Base-by-base conservation (phyloP, 2,113 vertebrate genomes). In the Phyllostomus discolor region DNA sequence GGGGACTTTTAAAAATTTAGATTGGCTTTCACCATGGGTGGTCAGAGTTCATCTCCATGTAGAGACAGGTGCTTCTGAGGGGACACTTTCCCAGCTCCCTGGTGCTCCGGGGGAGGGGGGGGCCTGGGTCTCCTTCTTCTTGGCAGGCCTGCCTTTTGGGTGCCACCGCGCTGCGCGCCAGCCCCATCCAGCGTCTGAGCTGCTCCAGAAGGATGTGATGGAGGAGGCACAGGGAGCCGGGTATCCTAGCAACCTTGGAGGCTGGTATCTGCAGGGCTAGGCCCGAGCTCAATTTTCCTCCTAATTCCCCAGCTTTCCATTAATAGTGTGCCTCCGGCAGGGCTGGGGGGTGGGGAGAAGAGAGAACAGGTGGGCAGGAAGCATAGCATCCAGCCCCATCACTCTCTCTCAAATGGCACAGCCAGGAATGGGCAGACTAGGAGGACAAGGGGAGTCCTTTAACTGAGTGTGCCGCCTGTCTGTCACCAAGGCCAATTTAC, bases 161-260 rank as follows among this genome's bases (percentile, higher is more conserved):
- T 5, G 24, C 46, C 10, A 0, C 14, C 35, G 19, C 41, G 19
- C 48, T 9, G 22, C 59, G 67, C 28, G 28, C n/a, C 48, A 88
- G 69, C 80, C 52, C 52, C 59, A 15, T 35, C 17, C 35, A 41
- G 26, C 76, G 31, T 84, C 82, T 12, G 57, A 82, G 62, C 84
- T 3, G 22, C 54, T 84, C 70, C 43, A 88, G 75, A 87, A 90
- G 22, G 72, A 69, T 59, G 64, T 52, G 35, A 78, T n/a, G 7
- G 16, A 81, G 26, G 75, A 72, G 78, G 43, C 66, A 54, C 96
- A 28, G 98, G 96, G 97, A 98, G 80, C 82, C 0, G 0, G 9
- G 98, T 98, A 95, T 98, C 98, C 98, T 98, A 98, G 98, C 98
- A 98, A 98, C 98, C 93, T 95, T 72, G 48, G 52, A 81, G 97